Evolutionary conservation across 2,888 invertebrate genomes (phyloP), one percentile per base, ranked within the genome.

Genomic region (Argyra leucocephala): DNA sequence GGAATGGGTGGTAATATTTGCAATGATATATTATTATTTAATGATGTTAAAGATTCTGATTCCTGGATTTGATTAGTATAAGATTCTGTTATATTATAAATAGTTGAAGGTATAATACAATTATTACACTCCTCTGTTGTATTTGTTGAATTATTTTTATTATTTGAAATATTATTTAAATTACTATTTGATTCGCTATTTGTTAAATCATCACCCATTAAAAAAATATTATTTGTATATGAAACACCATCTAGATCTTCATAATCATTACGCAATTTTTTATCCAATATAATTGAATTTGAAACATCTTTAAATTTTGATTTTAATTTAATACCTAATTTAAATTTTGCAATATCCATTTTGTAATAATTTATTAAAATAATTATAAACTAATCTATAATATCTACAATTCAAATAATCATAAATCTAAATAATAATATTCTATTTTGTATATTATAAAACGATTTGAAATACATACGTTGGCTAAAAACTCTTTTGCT

Each of bases 171-270:
- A 48, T 48, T 48, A 18, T 48, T 48, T 48, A 48, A 37, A 9
- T 37, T 15, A 10, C 2, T 12, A 12, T 48, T 48, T 12, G 5
- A 12, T 48, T 48, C 18, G 12, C 5, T 48, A 18, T 48, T 5
- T 3, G 12, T 48, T 18, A 12, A 12, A 48, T 48, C n/a, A 31
- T 31, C 10, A 31, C 10, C 10, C 5, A 31, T 31, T 31, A 31
- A 5, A 31, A 31, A 31, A 31, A 7, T 31, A 48, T 48, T 48
- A 18, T 48, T n/a, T 15, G 2, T 12, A 48, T 48, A 48, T 12
- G 9, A 12, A 18, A 48, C 12, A 12, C 4, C 48, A 67, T 72
- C 71, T 23, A 73, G 66, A 70, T 72, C 69, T 62, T 72, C 71
- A 58, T 73, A 73, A 21, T 69, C 71, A 66, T 67, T 64, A 57